phyloP scores from a whole-genome alignment of 2,797 vertebrate species.

The Mormyrops boulengeri region DNA sequence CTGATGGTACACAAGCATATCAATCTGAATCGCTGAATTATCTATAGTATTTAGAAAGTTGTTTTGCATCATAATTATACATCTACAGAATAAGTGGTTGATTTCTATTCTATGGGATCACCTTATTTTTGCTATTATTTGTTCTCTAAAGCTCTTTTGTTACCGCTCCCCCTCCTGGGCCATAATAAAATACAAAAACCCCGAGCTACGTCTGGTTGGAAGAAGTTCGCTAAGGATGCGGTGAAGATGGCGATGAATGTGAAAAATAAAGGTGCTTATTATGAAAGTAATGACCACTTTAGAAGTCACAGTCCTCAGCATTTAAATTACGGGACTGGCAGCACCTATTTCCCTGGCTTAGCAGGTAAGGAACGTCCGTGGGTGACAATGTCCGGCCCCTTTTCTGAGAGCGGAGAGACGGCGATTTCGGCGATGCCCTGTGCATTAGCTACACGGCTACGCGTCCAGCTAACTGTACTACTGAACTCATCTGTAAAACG shows the following conservation, averaged over 20 bases:
- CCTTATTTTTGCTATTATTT: background rate
- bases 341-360: slow-evolving; percentile 60
- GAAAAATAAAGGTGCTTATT: slow-evolving; percentile 58
- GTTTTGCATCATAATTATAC: background rate
- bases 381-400: background rate
- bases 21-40: background rate
- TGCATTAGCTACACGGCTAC: slow-evolving; percentile 1
- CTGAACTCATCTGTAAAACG: background rate
- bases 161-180: background rate
- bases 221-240: slow-evolving; percentile 58
- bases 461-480: background rate
- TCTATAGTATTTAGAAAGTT: background rate
- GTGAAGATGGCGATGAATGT: slow-evolving; percentile 72
- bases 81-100: background rate
- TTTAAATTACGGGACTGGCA: slow-evolving; percentile 55
- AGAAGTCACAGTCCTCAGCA: slow-evolving; percentile 54
- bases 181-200: slow-evolving; percentile 9
- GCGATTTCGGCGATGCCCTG: background rate
- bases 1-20: background rate
- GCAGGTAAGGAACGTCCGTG: slow-evolving; percentile 55
- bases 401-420: background rate
- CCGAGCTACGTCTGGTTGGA: slow-evolving; percentile 31
- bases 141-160: background rate
- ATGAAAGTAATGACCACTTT: slow-evolving; percentile 59
- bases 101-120: background rate